Conservation (phyloP, 2,888 invertebrate species). For the Cordilura impudica region DNA sequence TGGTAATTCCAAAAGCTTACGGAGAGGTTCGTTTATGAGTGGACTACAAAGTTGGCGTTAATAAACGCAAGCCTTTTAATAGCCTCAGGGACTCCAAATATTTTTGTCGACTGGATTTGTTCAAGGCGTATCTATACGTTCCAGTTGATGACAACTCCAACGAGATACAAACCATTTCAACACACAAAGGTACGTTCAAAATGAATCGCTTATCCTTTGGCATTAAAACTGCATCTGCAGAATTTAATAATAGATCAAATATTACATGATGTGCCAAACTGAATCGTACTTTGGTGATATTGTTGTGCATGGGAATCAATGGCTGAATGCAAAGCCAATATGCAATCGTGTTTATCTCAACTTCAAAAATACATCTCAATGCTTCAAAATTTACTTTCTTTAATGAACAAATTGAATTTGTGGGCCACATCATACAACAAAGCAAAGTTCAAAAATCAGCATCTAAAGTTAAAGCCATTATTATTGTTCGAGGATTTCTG, state of each 20-base stretch:
- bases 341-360: conserved; percentile 28
- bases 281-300: conserved; percentile 57
- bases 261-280: conserved; percentile 37
- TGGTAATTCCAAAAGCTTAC: too few species aligned
- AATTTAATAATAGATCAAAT: conserved; percentile 59
- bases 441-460: conserved; percentile 20
- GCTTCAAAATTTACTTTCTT: conserved; percentile 39
- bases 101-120: too few species aligned
- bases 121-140: too few species aligned
- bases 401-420: conserved; percentile 47
- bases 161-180: too few species aligned
- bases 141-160: too few species aligned
- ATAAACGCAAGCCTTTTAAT: too few species aligned
- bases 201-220: too few species aligned
- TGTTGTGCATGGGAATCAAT: conserved; percentile 38
- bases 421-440: conserved; percentile 31
- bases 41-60: too few species aligned
- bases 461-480: conserved; percentile 17
- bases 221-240: too few species aligned
- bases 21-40: too few species aligned
- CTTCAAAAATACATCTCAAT: conserved; percentile 46
- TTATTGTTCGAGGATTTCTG: conserved; percentile 40
- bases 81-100: too few species aligned
- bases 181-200: too few species aligned
- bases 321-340: conserved; percentile 42